Evolutionary conservation across 1,140 invertebrate species (phyloP), one percentile per base, ranked within the genome.

Genomic region (Radopholus similis): DNA sequence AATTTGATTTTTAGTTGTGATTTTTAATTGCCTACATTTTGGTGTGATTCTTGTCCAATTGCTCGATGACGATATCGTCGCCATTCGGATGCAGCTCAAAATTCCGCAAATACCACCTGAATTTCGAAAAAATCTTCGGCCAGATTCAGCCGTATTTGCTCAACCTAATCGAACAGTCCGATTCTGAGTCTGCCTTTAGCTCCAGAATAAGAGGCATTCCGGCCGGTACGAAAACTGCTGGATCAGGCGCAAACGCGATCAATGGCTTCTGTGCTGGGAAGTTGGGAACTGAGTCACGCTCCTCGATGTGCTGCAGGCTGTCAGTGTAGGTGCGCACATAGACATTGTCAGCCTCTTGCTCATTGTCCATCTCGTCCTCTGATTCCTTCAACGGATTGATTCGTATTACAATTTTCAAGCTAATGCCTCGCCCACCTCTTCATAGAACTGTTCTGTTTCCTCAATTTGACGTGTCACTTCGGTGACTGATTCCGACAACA

Each of bases 41-140:
- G 6, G 42, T n/a, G 30, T 49, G 21, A 26, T 62, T 62, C 18
- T 34, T 62, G n/a, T 42, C 58, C 38, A 62, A 26, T 9, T 47
- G 18, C 23, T 47, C 40, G 5, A 9, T 40, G 38, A 74, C 35
- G 4, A 32, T 30, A 4, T 42, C 49, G 26, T 72, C 37, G 5
- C 51, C 34, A 13, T 57, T 59, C 15, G 62, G 53, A 18, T 71
- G 70, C 2, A 78, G 23, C 44, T 78, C 77, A 51, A 81, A 80
- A 51, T 78, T 78, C 23, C 74, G 70, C 13, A 62, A 42, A 55
- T 76, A 79, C 78, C 78, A 79, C 30, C 64, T 44, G 26, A 77
- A 51, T 6, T 11, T n/a, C n/a, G 18, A 6, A 65, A 49, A 4
- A 51, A 51, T 5, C 11, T 44, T 32, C 67, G 56, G 6, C 11